phyloP scores from a whole-genome alignment of 2,113 vertebrate genomes.

The Brevimyrus niger region DNA sequence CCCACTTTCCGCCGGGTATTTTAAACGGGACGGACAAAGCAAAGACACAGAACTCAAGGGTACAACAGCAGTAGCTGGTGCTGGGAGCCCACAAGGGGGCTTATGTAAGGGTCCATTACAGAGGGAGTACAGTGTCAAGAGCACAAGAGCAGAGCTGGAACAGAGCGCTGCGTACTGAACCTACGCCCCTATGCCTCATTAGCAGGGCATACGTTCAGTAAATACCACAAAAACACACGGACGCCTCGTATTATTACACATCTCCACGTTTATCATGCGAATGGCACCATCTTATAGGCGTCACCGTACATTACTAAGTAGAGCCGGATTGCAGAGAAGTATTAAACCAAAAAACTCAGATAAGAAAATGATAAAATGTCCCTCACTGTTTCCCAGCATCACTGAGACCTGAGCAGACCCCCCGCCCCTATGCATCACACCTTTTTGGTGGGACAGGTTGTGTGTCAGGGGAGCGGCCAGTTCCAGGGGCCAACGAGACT shows the following conservation, averaged over 20 bases:
- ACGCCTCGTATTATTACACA: neutral
- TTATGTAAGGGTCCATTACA: neutral
- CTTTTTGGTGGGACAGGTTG: neutral
- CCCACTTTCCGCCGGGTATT: neutral
- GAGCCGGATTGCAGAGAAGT: neutral
- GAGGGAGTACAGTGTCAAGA: neutral
- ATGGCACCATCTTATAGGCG: neutral
- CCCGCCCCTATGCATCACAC: neutral
- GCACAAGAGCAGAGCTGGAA: neutral
- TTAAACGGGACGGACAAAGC: neutral
- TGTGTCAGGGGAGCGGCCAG: neutral
- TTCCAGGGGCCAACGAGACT: neutral
- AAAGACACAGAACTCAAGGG: slow-evolving; percentile 10
- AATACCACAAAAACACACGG: neutral
- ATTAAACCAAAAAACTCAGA: neutral
- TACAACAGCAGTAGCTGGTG: neutral
- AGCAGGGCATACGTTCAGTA: neutral
- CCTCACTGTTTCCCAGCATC: neutral
- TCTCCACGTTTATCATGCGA: neutral
- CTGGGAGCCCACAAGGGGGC: neutral
- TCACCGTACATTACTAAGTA: neutral
- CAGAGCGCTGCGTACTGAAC: neutral
- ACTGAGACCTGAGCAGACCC: neutral
- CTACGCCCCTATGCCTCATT: neutral
- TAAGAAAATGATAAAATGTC: neutral